These are phyloP conservation scores for Drosophila sordidula DNA, from an alignment of 2,888 invertebrate genomes.

Conservation along the genomic window DNA sequence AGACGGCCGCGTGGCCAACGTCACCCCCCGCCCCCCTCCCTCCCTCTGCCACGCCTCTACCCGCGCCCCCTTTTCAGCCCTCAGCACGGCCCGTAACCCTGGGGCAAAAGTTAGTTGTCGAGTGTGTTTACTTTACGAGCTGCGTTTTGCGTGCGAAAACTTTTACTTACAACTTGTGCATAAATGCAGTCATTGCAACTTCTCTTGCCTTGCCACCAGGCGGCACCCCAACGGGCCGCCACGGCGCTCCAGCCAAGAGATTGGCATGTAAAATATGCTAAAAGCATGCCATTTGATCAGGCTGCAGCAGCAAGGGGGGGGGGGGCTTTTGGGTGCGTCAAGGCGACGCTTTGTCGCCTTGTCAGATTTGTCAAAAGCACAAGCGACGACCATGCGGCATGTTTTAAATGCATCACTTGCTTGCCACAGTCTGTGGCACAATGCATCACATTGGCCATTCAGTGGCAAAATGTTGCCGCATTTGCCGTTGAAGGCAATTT, in stretches of 20 bases:
- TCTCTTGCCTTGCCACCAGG: slow-evolving; percentile 10
- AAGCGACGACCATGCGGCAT: slow-evolving; percentile 28
- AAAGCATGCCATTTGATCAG: slow-evolving; percentile 75
- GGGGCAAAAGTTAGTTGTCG: slow-evolving; percentile 65
- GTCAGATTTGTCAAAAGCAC: slow-evolving; percentile 74
- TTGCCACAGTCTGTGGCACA: slow-evolving; percentile 43
- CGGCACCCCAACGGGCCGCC: slow-evolving; percentile 6
- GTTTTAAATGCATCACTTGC: slow-evolving; percentile 60
- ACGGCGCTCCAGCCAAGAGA: slow-evolving; percentile 49
- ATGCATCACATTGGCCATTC: slow-evolving; percentile 16
- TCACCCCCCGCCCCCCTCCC: neutral
- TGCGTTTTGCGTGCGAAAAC: slow-evolving; percentile 80
- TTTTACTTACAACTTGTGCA: slow-evolving; percentile 78
- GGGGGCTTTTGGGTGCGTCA: slow-evolving; percentile 8
- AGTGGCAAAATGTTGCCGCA: slow-evolving; percentile 33
- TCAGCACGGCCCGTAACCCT: too few species aligned
- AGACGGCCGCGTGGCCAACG: slow-evolving; percentile 9
- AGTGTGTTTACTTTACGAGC: slow-evolving; percentile 79
- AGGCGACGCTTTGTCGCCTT: slow-evolving; percentile 74
- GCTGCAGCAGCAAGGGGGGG: neutral
- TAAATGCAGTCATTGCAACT: slow-evolving; percentile 74
- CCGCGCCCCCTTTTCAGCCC: neutral
- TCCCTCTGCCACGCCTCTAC: neutral
- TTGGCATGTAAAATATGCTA: slow-evolving; percentile 81
- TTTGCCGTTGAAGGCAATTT: slow-evolving; percentile 4